Conservation (phyloP, 2,888 invertebrate genomes). For the Leucoma salicis region DNA sequence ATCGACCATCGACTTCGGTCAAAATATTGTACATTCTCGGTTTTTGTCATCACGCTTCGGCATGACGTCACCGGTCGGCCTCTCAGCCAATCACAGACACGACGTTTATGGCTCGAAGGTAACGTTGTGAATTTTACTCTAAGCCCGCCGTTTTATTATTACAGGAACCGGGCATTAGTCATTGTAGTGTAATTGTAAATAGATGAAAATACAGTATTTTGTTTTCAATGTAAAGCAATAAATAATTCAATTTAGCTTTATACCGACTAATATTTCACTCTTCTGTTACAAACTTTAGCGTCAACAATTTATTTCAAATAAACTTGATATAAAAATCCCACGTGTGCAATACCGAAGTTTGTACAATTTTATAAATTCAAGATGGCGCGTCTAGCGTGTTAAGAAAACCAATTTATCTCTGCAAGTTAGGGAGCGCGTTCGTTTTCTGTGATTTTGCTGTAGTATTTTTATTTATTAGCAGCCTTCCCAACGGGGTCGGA, state of each 20-base stretch:
- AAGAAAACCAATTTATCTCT: constrained; percentile 28
- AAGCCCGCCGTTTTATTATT: too few relatives aligned
- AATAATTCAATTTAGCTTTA: neutral
- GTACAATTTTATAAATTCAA: constrained; percentile 25
- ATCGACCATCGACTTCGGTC: too few relatives aligned
- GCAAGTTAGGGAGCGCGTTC: constrained; percentile 17
- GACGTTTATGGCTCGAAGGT: too few relatives aligned
- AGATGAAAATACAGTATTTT: too few relatives aligned
- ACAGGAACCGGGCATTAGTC: too few relatives aligned
- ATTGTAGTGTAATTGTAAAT: too few relatives aligned
- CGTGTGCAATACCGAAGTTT: constrained; percentile 17
- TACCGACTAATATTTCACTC: neutral
- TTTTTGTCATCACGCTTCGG: too few relatives aligned
- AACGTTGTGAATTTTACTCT: too few relatives aligned
- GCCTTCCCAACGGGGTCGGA: neutral
- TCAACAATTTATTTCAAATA: constrained; percentile 2
- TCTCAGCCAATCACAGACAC: too few relatives aligned
- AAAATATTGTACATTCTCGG: too few relatives aligned
- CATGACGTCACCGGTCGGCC: too few relatives aligned
- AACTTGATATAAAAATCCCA: constrained; percentile 12
- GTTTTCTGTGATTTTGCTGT: constrained; percentile 17
- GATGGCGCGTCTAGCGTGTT: constrained; percentile 10
- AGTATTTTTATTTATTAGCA: constrained; percentile 15
- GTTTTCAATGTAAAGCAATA: too few relatives aligned
- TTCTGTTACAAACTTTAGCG: neutral